A percentile compares a stretch with the other conserved stretches of the same genome.
Conservation (phyloP, 2,113 vertebrate species). For the Charina bottae region DNA sequence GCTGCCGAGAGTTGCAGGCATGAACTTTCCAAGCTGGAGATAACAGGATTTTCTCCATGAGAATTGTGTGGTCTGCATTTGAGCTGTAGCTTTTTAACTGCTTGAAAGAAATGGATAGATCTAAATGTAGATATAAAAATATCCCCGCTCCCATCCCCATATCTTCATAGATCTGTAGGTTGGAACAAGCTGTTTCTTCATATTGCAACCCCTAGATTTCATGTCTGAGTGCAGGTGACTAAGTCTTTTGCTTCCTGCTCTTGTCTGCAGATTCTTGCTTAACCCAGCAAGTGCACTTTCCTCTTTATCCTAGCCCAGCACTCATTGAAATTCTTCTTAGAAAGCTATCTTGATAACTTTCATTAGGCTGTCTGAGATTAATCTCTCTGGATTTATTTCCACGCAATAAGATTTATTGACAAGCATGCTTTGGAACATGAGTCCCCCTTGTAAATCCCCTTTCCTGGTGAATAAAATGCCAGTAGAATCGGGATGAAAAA, state of each 20-base stretch:
- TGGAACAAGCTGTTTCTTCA: background rate
- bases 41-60: too few species aligned
- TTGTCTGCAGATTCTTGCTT: background rate
- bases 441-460: slow-evolving; percentile 21
- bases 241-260: background rate
- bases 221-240: background rate
- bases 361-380: slow-evolving; percentile 32
- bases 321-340: background rate
- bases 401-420: slow-evolving; percentile 22
- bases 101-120: too few species aligned
- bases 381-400: slow-evolving; percentile 25
- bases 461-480: background rate
- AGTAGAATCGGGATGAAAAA: background rate
- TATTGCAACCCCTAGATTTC: background rate
- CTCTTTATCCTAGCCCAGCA: background rate
- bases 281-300: background rate
- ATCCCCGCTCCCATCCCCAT: background rate
- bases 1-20: too few species aligned
- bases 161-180: too few species aligned
- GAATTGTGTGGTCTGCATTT: too few species aligned
- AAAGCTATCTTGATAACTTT: slow-evolving; percentile 13
- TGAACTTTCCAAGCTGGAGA: too few species aligned
- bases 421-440: slow-evolving; percentile 15
- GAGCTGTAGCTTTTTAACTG: too few species aligned
- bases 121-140: too few species aligned